Evolutionary conservation across 2,797 vertebrate species (phyloP).

Genomic region (Leptatherina wallacei): DNA sequence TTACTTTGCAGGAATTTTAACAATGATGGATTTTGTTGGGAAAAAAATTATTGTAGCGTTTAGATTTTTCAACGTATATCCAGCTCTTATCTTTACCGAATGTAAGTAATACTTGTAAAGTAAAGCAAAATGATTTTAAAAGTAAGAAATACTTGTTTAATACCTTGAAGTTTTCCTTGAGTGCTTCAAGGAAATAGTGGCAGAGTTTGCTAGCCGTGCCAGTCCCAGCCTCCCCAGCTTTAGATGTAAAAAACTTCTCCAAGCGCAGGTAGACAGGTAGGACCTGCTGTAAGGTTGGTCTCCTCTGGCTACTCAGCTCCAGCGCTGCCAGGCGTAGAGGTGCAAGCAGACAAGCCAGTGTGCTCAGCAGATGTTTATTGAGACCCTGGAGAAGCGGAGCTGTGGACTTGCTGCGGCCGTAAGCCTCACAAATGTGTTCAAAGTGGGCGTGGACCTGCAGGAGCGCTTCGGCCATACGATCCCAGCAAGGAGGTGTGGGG

Average conservation of each 20-base stretch:
- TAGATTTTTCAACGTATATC: background rate
- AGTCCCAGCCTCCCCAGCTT: constrained; percentile 93
- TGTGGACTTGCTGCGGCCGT: constrained; percentile 94
- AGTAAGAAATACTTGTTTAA: background rate
- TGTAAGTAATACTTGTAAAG: background rate
- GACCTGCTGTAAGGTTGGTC: constrained; percentile 95
- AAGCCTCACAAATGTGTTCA: constrained; percentile 96
- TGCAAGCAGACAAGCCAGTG: constrained; percentile 91
- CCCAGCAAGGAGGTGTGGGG: constrained; percentile 93
- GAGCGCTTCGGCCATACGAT: constrained; percentile 92
- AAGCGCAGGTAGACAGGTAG: constrained; percentile 95
- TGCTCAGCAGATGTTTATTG: constrained; percentile 95
- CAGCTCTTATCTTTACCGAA: background rate
- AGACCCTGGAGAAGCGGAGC: constrained; percentile 94
- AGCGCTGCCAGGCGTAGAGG: constrained; percentile 94
- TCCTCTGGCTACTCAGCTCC: constrained; percentile 92
- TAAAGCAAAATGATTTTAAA: background rate
- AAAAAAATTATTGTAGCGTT: background rate
- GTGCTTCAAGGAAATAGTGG: constrained; percentile 97
- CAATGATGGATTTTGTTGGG: background rate
- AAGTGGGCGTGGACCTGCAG: constrained; percentile 95
- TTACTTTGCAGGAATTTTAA: background rate
- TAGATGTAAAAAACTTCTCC: constrained; percentile 98
- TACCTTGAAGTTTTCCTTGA: constrained; percentile 98
- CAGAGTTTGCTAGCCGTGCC: constrained; percentile 94